phyloP scores from a whole-genome alignment of 2,888 invertebrate genomes.

The Lithophane ornitopus region DNA sequence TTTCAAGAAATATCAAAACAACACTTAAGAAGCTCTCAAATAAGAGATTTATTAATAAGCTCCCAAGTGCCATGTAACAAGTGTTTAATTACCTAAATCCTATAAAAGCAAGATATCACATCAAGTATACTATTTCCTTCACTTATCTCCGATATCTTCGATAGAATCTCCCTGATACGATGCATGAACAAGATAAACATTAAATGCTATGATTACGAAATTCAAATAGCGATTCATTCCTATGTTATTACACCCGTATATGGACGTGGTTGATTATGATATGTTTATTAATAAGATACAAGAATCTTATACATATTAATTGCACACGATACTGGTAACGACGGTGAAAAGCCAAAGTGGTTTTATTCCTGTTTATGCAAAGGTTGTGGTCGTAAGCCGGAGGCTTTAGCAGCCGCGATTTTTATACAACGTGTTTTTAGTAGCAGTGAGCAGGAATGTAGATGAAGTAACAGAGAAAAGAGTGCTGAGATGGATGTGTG shows the following conservation, averaged over 20 bases:
- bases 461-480: neutral
- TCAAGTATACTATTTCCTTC: slow-evolving; percentile 26
- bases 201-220: slow-evolving; percentile 34
- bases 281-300: slow-evolving; percentile 36
- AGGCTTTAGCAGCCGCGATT: neutral
- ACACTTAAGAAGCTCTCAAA: slow-evolving; percentile 17
- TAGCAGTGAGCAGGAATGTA: neutral
- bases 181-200: slow-evolving; percentile 24
- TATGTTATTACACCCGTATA: slow-evolving; percentile 20
- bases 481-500: neutral
- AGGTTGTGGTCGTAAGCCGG: neutral
- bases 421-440: neutral
- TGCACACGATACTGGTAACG: slow-evolving; percentile 2
- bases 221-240: slow-evolving; percentile 36
- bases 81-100: neutral
- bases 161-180: slow-evolving; percentile 33
- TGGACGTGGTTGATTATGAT: slow-evolving; percentile 11
- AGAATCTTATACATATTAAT: slow-evolving; percentile 37
- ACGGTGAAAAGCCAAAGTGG: neutral
- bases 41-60: slow-evolving; percentile 2
- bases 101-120: slow-evolving; percentile 13
- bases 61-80: slow-evolving; percentile 1
- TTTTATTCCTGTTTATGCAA: slow-evolving; percentile 12
- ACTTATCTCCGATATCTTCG: slow-evolving; percentile 5
- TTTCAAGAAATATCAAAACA: slow-evolving; percentile 7